These are phyloP conservation scores for Epirrita christyi DNA, from an alignment of 2,888 invertebrate genomes.

Conservation along the genomic window DNA sequence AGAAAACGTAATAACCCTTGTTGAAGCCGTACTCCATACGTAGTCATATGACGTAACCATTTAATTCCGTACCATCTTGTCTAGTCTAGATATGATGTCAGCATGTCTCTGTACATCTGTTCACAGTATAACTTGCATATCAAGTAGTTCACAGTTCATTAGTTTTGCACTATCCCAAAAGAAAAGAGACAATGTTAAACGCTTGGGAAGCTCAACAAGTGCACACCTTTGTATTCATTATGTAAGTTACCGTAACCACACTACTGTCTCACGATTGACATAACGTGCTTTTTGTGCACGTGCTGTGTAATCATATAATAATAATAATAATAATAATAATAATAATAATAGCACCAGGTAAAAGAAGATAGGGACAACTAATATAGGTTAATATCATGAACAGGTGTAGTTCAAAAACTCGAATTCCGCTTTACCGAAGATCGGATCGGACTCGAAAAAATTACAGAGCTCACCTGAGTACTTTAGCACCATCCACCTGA, in stretches of 20 bases:
- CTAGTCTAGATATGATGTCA: conserved; percentile 36
- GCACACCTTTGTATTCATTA: conserved; percentile 61
- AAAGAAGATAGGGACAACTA: too few species aligned
- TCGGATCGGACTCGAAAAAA: too few species aligned
- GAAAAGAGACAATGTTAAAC: conserved; percentile 66
- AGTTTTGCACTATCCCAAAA: conserved; percentile 36
- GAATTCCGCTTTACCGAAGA: too few species aligned
- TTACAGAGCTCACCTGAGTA: too few species aligned
- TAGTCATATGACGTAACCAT: conserved; percentile 28
- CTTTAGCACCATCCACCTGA: too few species aligned
- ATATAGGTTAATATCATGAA: too few species aligned
- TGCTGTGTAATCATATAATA: background rate
- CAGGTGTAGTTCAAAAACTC: too few species aligned
- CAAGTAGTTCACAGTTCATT: conserved; percentile 47
- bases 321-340: too few species aligned
- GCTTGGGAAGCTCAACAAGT: conserved; percentile 71
- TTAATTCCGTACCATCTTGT: conserved; percentile 26
- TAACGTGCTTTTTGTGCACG: conserved; percentile 43
- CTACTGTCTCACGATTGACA: conserved; percentile 43
- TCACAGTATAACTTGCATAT: conserved; percentile 33
- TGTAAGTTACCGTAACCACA: conserved; percentile 38
- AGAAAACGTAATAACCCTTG: conserved; percentile 22
- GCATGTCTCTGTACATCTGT: conserved; percentile 17
- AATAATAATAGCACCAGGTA: too few species aligned
- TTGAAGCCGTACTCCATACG: conserved; percentile 16